Conservation (phyloP, 1,140 invertebrate species). For the Trigoniulus corallinus region DNA sequence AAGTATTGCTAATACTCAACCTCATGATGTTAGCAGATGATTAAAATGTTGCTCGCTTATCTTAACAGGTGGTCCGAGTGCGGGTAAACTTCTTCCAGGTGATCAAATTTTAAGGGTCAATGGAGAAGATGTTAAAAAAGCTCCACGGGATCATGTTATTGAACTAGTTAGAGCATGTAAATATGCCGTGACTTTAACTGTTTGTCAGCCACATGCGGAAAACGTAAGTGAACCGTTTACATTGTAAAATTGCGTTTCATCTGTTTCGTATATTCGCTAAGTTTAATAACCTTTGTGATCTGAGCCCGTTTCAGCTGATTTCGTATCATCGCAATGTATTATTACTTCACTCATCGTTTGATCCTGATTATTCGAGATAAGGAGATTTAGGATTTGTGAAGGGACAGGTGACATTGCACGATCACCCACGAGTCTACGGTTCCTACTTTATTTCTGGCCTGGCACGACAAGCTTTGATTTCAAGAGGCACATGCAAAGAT, state of each 20-base stretch:
- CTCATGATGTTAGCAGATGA: too few species aligned
- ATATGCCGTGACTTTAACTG: slow-evolving; percentile 51
- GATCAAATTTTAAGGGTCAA: slow-evolving; percentile 80
- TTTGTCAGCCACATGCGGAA: slow-evolving; percentile 61
- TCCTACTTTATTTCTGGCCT: too few species aligned
- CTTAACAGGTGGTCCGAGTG: slow-evolving; percentile 77
- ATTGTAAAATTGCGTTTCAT: not conserved
- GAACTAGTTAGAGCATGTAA: slow-evolving; percentile 65
- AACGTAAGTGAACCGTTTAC: slow-evolving; percentile 38
- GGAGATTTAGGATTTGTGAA: too few species aligned
- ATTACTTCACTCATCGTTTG: too few species aligned
- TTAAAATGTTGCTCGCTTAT: too few species aligned
- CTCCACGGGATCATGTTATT: slow-evolving; percentile 74
- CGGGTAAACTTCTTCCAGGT: slow-evolving; percentile 67
- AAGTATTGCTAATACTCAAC: too few species aligned
- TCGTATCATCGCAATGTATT: slow-evolving; percentile 1
- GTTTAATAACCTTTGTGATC: not conserved
- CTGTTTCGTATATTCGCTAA: not conserved
- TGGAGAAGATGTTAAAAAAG: slow-evolving; percentile 67
- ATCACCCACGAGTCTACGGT: too few species aligned
- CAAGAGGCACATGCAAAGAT: too few species aligned
- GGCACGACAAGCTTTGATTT: too few species aligned
- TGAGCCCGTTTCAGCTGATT: not conserved
- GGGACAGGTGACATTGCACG: too few species aligned
- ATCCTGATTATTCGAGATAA: too few species aligned